Evolutionary conservation across 2,113 vertebrate genomes (phyloP), one percentile per base, ranked within the genome.

Genomic region (Trochalopteron elliotii): DNA sequence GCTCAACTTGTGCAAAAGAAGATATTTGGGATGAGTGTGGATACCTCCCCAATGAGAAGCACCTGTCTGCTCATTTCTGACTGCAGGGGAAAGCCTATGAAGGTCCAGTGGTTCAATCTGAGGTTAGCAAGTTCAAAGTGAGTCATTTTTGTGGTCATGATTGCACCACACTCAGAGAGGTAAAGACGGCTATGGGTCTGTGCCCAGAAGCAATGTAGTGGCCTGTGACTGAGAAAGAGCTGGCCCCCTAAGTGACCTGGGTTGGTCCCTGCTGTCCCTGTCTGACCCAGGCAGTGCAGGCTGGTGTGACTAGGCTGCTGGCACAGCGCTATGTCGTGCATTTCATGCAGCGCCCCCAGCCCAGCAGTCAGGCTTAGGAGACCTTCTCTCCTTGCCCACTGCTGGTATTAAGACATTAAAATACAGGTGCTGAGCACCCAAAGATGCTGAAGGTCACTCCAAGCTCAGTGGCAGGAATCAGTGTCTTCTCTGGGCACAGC

Each of bases 261-360:
- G 20, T 0, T 30, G 31, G 16, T 45, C 21, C 13, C 27, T 85
- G 8, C 53, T 57, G 55, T 42, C 65, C 47, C 76, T 47, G n/a
- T 27, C 7, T 68, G 76, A 69, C 21, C 23, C 55, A 35, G 42
- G 33, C 59, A 63, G 64, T 8, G 15, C 33, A 49, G 55, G 47
- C 52, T 71, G 52, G 11, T 3, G 0, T 23, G 28, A 11, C 37
- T 27, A 57, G 31, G 69, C 33, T 69, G 40, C 31, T 15, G 31
- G 24, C 56, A 28, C 63, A 44, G 33, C 0, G 0, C 24, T 35
- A 3, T 49, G 14, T 19, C 0, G 0, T 37, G 37, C 10, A 4
- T 40, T 31, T 49, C 74, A 12, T 21, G 12, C 74, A 70, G 45
- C 10, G 3, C 2, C 11, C 20, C 12, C 50, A 35, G 35, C 5